A percentile compares a stretch with the other conserved stretches of the same genome.
Evolutionary conservation across 2,888 invertebrate genomes (phyloP).

Genomic region (Pyrgus malvae): DNA sequence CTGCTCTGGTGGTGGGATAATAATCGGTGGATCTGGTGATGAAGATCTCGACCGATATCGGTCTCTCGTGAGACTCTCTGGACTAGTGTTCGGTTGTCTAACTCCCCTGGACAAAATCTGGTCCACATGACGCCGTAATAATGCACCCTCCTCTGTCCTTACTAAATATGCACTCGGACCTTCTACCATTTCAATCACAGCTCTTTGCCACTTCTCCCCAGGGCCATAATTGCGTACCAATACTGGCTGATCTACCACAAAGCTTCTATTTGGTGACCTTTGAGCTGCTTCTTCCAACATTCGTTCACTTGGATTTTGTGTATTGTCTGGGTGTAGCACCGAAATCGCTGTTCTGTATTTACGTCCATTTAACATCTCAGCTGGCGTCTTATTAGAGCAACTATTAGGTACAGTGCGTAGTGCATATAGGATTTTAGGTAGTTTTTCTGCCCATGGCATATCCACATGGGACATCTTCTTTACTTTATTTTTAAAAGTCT

Average conservation of each 20-base stretch:
- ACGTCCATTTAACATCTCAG: constrained; percentile 10
- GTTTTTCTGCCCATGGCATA: constrained; percentile 8
- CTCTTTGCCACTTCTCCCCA: neutral
- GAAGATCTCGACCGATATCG: too few relatives aligned
- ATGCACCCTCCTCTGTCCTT: constrained; percentile 2
- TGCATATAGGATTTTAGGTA: constrained; percentile 9
- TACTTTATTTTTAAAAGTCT: too few relatives aligned
- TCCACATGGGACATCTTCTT: too few relatives aligned
- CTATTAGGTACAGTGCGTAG: constrained; percentile 7
- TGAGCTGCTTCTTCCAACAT: too few relatives aligned
- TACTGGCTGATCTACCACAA: neutral
- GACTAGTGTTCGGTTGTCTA: too few relatives aligned
- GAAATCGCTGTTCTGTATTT: constrained; percentile 11
- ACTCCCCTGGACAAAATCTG: constrained; percentile 6
- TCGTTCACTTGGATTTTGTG: neutral
- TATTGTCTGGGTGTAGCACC: neutral
- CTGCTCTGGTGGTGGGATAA: too few relatives aligned
- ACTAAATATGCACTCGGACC: constrained; percentile 9
- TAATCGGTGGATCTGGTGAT: too few relatives aligned
- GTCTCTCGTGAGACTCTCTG: too few relatives aligned
- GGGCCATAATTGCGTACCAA: neutral
- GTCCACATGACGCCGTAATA: constrained; percentile 1
- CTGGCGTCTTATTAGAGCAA: constrained; percentile 6
- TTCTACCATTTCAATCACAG: constrained; percentile 12
- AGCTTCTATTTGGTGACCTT: too few relatives aligned